phyloP scores from a whole-genome alignment of 2,888 invertebrate genomes.

The Vanessa cardui region DNA sequence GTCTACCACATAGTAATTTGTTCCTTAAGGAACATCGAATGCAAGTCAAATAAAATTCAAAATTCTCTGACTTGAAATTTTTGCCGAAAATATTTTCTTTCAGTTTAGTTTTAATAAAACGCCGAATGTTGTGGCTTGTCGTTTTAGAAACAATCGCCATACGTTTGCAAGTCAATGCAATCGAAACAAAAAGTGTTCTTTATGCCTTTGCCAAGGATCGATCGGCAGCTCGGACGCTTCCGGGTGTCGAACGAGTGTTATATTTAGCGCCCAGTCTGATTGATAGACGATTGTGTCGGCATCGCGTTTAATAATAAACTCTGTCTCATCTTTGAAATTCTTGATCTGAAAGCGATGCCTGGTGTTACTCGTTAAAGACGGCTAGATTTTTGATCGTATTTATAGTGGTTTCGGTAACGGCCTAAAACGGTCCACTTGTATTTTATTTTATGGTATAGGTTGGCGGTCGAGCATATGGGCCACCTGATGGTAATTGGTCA shows the following conservation, averaged over 20 bases:
- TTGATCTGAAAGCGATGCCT: neutral
- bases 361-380: neutral
- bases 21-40: too few species aligned
- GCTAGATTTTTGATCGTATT: too few species aligned
- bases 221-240: conserved; percentile 22
- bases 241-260: conserved; percentile 19
- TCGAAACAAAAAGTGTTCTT: conserved; percentile 31
- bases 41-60: too few species aligned
- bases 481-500: too few species aligned
- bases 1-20: too few species aligned
- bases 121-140: conserved; percentile 7
- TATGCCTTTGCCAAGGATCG: conserved; percentile 34
- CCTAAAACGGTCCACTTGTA: too few species aligned
- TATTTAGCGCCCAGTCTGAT: conserved; percentile 19
- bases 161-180: conserved; percentile 19
- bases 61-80: neutral
- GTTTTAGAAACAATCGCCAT: conserved; percentile 13
- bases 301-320: conserved; percentile 16
- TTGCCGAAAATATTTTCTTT: neutral
- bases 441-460: too few species aligned
- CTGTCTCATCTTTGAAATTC: conserved; percentile 15
- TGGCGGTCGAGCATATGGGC: too few species aligned
- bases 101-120: neutral
- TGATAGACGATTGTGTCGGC: conserved; percentile 16
- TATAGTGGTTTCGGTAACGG: too few species aligned